These are phyloP conservation scores for Caenorhabditis inopinata DNA, from an alignment of 1,140 invertebrate genomes.

Conservation along the genomic window DNA sequence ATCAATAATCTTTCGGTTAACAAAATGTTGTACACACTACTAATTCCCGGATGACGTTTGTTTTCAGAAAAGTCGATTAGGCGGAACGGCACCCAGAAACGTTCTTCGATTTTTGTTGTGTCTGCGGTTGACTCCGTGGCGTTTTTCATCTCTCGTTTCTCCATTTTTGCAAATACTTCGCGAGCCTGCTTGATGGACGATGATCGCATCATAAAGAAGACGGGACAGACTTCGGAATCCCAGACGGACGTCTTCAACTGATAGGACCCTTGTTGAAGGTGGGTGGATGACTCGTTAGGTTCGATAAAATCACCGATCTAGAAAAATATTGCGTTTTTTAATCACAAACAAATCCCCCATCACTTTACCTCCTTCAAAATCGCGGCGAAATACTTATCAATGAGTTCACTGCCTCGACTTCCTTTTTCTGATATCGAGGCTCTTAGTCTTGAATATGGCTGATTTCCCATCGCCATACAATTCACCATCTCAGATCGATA, in stretches of 20 bases:
- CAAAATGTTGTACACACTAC: background rate
- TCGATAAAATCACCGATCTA: slow-evolving; percentile 28
- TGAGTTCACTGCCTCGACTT: background rate
- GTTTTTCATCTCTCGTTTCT: background rate
- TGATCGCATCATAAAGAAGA: slow-evolving; percentile 35
- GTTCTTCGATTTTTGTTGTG: background rate
- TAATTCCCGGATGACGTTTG: background rate
- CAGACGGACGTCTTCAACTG: background rate
- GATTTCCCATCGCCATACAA: slow-evolving; percentile 23
- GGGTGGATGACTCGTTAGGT: background rate
- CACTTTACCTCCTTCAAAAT: slow-evolving; percentile 17
- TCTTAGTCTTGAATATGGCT: background rate
- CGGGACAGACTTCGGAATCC: slow-evolving; percentile 35
- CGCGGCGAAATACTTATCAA: slow-evolving; percentile 2
- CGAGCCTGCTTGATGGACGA: background rate
- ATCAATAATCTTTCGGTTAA: slow-evolving; percentile 19
- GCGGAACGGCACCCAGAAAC: background rate
- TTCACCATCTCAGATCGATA: slow-evolving; percentile 35
- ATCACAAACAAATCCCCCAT: too few species aligned
- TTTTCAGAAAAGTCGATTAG: background rate
- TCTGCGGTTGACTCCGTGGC: background rate
- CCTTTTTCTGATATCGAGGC: slow-evolving; percentile 40
- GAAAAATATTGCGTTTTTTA: too few species aligned
- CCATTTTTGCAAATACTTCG: background rate
- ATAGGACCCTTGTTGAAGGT: slow-evolving; percentile 13